phyloP scores from a whole-genome alignment of 2,797 vertebrate species.

The Chelon auratus region DNA sequence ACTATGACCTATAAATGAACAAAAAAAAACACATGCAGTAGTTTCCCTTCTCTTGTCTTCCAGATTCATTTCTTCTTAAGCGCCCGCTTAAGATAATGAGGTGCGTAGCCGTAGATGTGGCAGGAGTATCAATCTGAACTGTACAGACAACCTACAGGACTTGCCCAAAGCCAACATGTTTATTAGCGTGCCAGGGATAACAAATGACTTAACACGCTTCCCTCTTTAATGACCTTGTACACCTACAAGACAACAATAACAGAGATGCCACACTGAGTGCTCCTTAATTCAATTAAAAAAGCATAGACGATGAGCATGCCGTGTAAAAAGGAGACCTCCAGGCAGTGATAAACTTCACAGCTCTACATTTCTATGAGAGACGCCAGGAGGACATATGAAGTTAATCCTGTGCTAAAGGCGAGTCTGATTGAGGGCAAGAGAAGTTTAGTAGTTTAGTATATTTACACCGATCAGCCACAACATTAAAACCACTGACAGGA shows the following conservation, averaged over 20 bases:
- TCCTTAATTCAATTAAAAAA: slow-evolving; percentile 78
- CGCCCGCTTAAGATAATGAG: slow-evolving; percentile 81
- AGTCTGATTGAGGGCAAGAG: slow-evolving; percentile 18
- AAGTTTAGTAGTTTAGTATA: slow-evolving; percentile 2
- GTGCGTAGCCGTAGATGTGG: slow-evolving; percentile 70
- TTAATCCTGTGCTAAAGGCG: slow-evolving; percentile 26
- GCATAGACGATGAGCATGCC: slow-evolving; percentile 60
- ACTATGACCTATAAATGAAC: slow-evolving; percentile 16
- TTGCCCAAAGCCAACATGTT: slow-evolving; percentile 72
- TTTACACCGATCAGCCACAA: too few species aligned
- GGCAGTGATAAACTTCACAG: slow-evolving; percentile 63
- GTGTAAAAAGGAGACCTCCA: slow-evolving; percentile 66
- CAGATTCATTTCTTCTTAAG: slow-evolving; percentile 66
- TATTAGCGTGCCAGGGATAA: slow-evolving; percentile 78
- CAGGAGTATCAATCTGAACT: slow-evolving; percentile 74
- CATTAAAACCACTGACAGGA: too few species aligned
- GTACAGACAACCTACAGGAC: slow-evolving; percentile 69
- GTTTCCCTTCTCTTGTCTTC: slow-evolving; percentile 22
- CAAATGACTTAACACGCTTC: slow-evolving; percentile 75
- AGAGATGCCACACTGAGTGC: slow-evolving; percentile 68
- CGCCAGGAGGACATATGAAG: slow-evolving; percentile 57
- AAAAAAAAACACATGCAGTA: slow-evolving; percentile 2
- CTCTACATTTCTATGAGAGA: slow-evolving; percentile 47
- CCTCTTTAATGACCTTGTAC: slow-evolving; percentile 77
- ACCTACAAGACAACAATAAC: slow-evolving; percentile 78